Base-by-base conservation (phyloP, 2,797 vertebrate genomes). In the Cyprinodon diabolis region DNA sequence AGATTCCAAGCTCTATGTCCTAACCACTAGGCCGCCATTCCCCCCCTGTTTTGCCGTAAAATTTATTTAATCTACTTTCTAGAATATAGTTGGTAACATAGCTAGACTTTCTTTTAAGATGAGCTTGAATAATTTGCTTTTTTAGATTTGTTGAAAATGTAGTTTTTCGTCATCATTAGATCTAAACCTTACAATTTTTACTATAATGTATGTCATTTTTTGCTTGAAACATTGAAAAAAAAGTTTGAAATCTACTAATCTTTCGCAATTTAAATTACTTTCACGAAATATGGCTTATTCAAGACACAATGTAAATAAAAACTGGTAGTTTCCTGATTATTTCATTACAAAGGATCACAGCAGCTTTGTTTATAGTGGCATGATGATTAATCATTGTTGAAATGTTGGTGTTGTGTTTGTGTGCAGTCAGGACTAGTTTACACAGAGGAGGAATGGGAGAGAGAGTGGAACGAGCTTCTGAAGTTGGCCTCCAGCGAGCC, bases 401-500 rank as follows among this genome's bases (percentile, higher is more conserved):
- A 19, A 47, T 82, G 11, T 75, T 17, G 72, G 51, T 74, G 17
- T 35, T 43, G 47, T 75, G 25, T 83, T 17, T 35, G 3, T 35
- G 60, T 89, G 77, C 89, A 99, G 98, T 99, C 98, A 55, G 98
- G 98, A 49, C 89, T 99, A 92, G 96, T 99, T 86, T 99, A 99
- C 88, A 99, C 98, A 0, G 98, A 99, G 86, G 97, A 99, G 73
- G 98, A 99, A 75, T 99, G 98, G 98, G 98, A 99, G 85, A 93
- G 96, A 12, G 98, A 99, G 86, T 99, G 98, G 98, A 98, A 96
- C 0, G 98, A 99, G 89, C 94, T 99, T 87, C 94, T 99, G 57
- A 99, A 99, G 92, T 91, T 99, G 95, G 98, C 98, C 52, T 99
- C 98, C 75, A 99, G 98, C 13, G 97, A 99, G 92, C 98, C 98